Evolutionary conservation across 2,113 vertebrate species (phyloP).

Genomic region (Zapornia atra): DNA sequence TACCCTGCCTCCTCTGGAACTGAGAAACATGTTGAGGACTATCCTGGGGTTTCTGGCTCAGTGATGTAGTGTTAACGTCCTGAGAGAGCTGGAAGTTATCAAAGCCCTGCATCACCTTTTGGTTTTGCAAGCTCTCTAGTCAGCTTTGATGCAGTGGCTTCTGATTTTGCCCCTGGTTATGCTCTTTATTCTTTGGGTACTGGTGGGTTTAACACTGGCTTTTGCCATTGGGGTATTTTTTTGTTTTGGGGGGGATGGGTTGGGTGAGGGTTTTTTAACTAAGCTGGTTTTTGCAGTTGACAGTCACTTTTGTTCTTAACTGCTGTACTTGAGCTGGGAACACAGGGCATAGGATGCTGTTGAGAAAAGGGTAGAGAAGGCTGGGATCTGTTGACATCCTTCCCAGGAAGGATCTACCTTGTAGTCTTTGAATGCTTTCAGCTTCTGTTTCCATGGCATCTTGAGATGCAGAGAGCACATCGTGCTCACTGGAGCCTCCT

Average conservation of each 20-base stretch:
- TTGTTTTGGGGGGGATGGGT: too few species aligned
- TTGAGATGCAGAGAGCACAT: fast-evolving
- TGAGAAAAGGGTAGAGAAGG: neutral
- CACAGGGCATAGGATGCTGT: fast-evolving
- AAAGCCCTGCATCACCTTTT: neutral
- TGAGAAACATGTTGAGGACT: neutral
- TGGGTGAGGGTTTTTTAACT: neutral
- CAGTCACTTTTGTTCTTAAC: neutral
- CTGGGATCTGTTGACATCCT: neutral
- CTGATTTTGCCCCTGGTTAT: neutral
- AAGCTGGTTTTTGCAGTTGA: neutral
- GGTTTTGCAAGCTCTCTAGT: neutral
- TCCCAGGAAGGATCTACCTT: neutral
- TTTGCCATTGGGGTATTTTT: neutral
- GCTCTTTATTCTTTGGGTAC: neutral
- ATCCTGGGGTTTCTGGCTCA: neutral
- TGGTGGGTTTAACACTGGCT: neutral
- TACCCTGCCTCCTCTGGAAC: neutral
- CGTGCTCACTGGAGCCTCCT: neutral
- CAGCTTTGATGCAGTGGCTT: neutral
- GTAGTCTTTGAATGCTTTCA: neutral
- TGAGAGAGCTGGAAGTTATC: neutral
- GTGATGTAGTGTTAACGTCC: too few species aligned
- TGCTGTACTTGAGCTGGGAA: neutral
- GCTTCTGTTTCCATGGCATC: neutral